phyloP scores from a whole-genome alignment of 2,113 vertebrate genomes.

The Pachypanchax playfairii region DNA sequence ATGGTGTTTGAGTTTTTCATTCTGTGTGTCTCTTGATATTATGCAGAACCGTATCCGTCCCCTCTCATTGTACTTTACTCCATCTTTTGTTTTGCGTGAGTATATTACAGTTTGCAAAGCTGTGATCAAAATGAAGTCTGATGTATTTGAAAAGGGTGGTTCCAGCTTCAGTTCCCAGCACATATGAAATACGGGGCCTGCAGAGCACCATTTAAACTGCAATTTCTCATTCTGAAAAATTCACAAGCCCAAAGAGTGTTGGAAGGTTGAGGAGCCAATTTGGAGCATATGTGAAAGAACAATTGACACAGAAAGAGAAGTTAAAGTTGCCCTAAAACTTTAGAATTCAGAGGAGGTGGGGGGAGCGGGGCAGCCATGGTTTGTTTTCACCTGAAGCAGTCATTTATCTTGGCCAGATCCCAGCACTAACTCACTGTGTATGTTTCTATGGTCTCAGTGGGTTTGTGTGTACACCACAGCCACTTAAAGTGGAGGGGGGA shows the following conservation, averaged over 20 bases:
- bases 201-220: slow-evolving; percentile 56
- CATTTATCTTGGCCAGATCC: slow-evolving; percentile 80
- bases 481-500: slow-evolving; percentile 76
- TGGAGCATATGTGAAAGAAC: slow-evolving; percentile 55
- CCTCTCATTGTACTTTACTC: too few relatives aligned
- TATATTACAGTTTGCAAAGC: too few relatives aligned
- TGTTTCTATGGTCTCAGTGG: slow-evolving; percentile 81
- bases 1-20: too few relatives aligned
- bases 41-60: too few relatives aligned
- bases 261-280: slow-evolving; percentile 46
- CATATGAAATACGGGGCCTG: slow-evolving; percentile 52
- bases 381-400: slow-evolving; percentile 83
- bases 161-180: slow-evolving; percentile 55
- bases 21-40: too few relatives aligned
- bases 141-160: slow-evolving; percentile 42
- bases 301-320: slow-evolving; percentile 58
- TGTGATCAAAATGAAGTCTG: too few relatives aligned
- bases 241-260: slow-evolving; percentile 59
- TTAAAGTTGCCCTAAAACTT: slow-evolving; percentile 43
- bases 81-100: too few relatives aligned
- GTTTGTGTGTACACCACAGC: slow-evolving; percentile 77
- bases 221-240: slow-evolving; percentile 68
- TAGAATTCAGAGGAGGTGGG: slow-evolving; percentile 46
- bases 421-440: slow-evolving; percentile 81
- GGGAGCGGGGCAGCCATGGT: slow-evolving; percentile 65